Base-by-base conservation (phyloP, 2,888 invertebrate genomes). In the Octodonta nipae region DNA sequence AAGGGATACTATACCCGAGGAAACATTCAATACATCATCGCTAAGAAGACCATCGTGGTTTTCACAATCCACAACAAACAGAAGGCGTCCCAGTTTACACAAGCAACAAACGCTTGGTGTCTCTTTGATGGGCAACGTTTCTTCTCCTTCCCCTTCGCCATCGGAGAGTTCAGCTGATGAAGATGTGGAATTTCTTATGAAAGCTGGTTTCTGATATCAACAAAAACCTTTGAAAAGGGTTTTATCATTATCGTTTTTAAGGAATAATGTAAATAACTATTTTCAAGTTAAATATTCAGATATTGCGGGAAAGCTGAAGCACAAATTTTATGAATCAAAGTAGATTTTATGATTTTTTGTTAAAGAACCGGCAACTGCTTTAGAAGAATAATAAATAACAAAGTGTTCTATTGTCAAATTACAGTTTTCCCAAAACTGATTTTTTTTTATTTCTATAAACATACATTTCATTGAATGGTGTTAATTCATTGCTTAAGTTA, bases 1-100 rank as follows among this genome's bases (percentile, higher is more conserved):
- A 24, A 67, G 77, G 44, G 75, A 77, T 56, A 75, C 72, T 39
- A 80, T 80, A 49, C 78, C 78, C 33, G 80, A 81, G 63, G 80
- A 80, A 54, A 40, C 50, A 29, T 52, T 46, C 13, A 45, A 43
- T 13, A 47, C 44, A 3, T 52, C 49, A 2, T 47, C 50, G 8
- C 41, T 50, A 13, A 46, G 55, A 33, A 50, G 58, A 20, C 53
- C 58, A 1, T 55, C 54, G 33, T 65, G 54, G 60, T 57, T 55
- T 46, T 55, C 52, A 46, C 60, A 47, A 45, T 43, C 54, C 46
- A 46, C 49, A 46, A 33, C 54, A 28, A 69, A 70, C 47, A 64
- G 69, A 45, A 73, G 70, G 13, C 68, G 71, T 40, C 70, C 70
- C 38, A 76, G 69, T 53, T 65, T 65, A 13, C 71, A 70, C 45